Percentiles rank a stretch among this genome's conserved stretches.
phyloP scores from a whole-genome alignment of 2,888 invertebrate genomes.

The Xanthostigma xanthostigma region DNA sequence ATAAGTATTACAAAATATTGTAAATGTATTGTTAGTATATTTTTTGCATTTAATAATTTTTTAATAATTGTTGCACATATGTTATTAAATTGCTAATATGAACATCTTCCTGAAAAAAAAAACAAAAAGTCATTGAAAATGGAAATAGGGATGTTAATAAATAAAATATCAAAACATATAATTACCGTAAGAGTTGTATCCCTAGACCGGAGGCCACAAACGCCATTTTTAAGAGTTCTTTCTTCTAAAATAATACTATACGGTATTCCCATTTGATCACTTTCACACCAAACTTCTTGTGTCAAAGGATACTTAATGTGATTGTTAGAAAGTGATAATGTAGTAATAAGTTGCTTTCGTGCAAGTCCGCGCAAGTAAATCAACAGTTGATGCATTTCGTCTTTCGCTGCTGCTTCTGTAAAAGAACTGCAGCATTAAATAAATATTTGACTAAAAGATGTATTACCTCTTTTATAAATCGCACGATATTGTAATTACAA shows the following conservation, averaged over 20 bases:
- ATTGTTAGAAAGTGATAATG: constrained; percentile 22
- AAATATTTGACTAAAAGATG: constrained; percentile 10
- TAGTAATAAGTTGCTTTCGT: constrained; percentile 28
- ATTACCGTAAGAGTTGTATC: constrained; percentile 51
- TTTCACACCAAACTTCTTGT: constrained; percentile 30
- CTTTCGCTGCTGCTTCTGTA: constrained; percentile 19
- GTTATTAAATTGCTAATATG: constrained; percentile 47
- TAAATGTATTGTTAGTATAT: not conserved
- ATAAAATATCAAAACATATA: constrained; percentile 4
- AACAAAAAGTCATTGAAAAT: constrained; percentile 6
- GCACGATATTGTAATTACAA: not conserved
- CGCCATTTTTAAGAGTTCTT: constrained; percentile 52
- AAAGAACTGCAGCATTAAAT: constrained; percentile 7
- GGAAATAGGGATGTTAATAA: no score
- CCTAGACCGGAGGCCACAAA: constrained; percentile 46
- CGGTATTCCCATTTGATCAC: constrained; percentile 51
- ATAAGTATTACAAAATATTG: no score
- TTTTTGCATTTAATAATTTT: constrained; percentile 22
- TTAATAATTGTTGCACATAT: constrained; percentile 40
- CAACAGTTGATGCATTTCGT: constrained; percentile 37
- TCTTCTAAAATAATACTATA: constrained; percentile 57
- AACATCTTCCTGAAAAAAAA: constrained; percentile 45
- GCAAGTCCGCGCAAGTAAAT: constrained; percentile 38
- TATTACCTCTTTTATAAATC: not conserved
- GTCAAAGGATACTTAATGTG: constrained; percentile 24